These are phyloP conservation scores for Nysson spinosus DNA, from an alignment of 2,888 invertebrate species.

Conservation along the genomic window DNA sequence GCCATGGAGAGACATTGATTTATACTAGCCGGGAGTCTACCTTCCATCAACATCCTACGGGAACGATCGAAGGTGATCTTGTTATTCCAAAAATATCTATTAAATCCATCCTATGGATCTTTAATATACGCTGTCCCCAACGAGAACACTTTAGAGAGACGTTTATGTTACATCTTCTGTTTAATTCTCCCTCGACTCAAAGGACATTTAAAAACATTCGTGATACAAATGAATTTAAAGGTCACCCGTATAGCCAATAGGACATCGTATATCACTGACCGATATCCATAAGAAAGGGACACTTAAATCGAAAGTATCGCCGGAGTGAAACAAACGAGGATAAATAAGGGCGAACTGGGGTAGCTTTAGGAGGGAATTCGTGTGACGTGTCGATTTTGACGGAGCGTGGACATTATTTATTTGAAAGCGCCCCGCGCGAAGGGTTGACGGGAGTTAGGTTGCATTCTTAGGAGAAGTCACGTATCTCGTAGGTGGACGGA, in stretches of 20 bases:
- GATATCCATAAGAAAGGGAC: background rate
- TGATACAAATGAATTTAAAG: too few relatives aligned
- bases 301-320: background rate
- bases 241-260: background rate
- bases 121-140: too few relatives aligned
- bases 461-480: conserved; percentile 76
- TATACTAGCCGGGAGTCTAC: conserved; percentile 57
- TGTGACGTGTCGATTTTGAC: conserved; percentile 55
- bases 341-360: conserved; percentile 6
- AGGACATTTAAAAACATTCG: too few relatives aligned
- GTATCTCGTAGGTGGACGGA: conserved; percentile 64
- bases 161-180: too few relatives aligned
- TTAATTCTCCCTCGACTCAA: background rate
- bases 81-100: conserved; percentile 34
- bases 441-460: conserved; percentile 38
- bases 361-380: conserved; percentile 21
- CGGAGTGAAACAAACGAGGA: conserved; percentile 7
- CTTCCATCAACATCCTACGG: conserved; percentile 26
- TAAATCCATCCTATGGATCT: too few relatives aligned
- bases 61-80: conserved; percentile 28
- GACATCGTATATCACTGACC: background rate
- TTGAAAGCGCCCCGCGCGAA: conserved; percentile 60
- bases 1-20: conserved; percentile 68
- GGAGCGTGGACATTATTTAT: conserved; percentile 69
- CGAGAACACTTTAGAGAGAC: too few relatives aligned